Evolutionary conservation across 2,113 vertebrate genomes (phyloP).

Genomic region (Thalassarche chlororhynchos): DNA sequence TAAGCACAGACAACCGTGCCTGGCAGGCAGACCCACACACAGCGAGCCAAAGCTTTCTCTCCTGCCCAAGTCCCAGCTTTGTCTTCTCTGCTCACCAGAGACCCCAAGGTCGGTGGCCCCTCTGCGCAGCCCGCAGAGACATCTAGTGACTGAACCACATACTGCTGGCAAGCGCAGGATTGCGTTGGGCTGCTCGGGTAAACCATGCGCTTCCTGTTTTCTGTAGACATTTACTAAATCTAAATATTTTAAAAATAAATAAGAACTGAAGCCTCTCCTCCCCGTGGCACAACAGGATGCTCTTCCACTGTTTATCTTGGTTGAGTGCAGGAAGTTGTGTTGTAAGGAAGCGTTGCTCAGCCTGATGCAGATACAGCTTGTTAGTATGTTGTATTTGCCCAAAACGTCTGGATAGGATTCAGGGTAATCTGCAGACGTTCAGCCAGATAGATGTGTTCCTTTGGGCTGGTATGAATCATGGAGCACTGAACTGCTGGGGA

Average conservation of each 20-base stretch:
- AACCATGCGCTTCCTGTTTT: not conserved
- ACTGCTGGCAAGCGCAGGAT: not conserved
- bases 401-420: not conserved
- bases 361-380: not conserved
- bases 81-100: not conserved
- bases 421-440: not conserved
- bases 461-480: slow-evolving; percentile 9
- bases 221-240: not conserved
- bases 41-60: not conserved
- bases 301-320: slow-evolving; percentile 1
- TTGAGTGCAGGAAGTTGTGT: not conserved
- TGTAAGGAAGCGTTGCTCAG: not conserved
- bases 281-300: not conserved
- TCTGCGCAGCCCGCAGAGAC: not conserved
- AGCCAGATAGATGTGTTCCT: not conserved
- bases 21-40: not conserved
- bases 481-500: not conserved
- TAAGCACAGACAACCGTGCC: not conserved
- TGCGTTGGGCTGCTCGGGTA: not conserved
- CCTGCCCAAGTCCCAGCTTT: not conserved
- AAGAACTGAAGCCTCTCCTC: not conserved
- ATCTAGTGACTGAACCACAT: not conserved
- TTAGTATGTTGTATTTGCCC: not conserved
- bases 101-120: not conserved
- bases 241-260: slow-evolving; percentile 1